Conservation (phyloP, 2,113 vertebrate species). For the Pseudolaguvia tuberculata region DNA sequence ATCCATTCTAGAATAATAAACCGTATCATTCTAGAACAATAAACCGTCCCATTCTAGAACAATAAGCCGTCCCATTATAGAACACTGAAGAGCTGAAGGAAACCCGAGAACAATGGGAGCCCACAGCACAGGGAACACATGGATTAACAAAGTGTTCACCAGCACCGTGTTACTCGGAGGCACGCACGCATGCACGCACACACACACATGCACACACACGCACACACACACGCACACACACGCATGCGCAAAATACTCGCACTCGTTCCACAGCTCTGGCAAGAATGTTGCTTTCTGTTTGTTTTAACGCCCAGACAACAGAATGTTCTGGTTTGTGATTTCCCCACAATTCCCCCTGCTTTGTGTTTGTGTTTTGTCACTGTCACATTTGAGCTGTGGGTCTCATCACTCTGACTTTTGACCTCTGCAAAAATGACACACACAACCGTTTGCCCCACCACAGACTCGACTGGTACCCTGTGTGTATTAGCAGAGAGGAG, state of each 20-base stretch:
- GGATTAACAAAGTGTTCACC: background rate
- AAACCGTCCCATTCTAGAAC: too few relatives aligned
- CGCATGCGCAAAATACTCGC: too few relatives aligned
- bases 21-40: too few relatives aligned
- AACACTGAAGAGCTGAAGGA: background rate
- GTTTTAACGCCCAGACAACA: constrained; percentile 24
- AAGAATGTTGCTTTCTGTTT: constrained; percentile 33
- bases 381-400: constrained; percentile 52
- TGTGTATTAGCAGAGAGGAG: background rate
- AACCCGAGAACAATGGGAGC: background rate
- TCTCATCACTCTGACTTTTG: constrained; percentile 47
- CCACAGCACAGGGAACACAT: background rate
- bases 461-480: background rate
- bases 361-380: constrained; percentile 53
- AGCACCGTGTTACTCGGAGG: background rate
- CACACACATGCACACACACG: background rate
- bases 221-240: too few relatives aligned
- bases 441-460: background rate
- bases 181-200: background rate
- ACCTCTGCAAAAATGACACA: constrained; percentile 29
- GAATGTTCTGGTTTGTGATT: constrained; percentile 19
- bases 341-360: constrained; percentile 20
- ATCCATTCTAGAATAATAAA: too few relatives aligned
- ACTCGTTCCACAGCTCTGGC: background rate
- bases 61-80: background rate